These are phyloP conservation scores for Beris morrisii DNA, from an alignment of 2,888 invertebrate genomes.

Conservation along the genomic window DNA sequence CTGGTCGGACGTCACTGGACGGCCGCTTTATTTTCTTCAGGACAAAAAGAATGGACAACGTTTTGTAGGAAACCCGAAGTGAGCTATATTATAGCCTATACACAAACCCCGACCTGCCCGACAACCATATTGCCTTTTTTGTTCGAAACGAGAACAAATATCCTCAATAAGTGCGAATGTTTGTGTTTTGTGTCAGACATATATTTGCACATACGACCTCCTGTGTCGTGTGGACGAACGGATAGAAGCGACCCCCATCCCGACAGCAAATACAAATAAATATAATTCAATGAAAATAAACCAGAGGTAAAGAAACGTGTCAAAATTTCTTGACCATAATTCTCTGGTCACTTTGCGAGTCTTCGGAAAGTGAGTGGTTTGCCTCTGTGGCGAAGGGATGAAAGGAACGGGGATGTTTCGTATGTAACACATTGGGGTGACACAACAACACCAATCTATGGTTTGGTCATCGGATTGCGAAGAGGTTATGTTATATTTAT, in stretches of 20 bases:
- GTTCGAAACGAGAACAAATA: conserved; percentile 23
- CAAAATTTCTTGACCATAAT: conserved; percentile 35
- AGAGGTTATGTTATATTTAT: conserved; percentile 25
- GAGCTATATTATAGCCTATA: neutral
- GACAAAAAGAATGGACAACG: conserved; percentile 15
- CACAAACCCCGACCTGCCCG: neutral
- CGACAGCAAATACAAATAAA: conserved; percentile 19
- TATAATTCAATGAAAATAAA: conserved; percentile 32
- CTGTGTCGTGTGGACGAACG: conserved; percentile 8
- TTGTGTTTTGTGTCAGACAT: conserved; percentile 32
- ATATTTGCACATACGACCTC: conserved; percentile 30
- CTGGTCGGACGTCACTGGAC: neutral
- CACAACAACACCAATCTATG: conserved; percentile 2
- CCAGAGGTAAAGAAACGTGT: conserved; percentile 33
- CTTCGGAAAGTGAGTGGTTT: conserved; percentile 15
- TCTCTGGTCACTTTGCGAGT: conserved; percentile 19
- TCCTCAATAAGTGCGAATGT: conserved; percentile 33
- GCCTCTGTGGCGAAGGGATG: neutral
- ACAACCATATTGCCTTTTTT: conserved; percentile 8
- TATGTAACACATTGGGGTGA: neutral
- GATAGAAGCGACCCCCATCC: conserved; percentile 16
- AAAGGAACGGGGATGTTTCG: conserved; percentile 3
- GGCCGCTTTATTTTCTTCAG: neutral
- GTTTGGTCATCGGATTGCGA: conserved; percentile 12
- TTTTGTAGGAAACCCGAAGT: neutral